Conservation (phyloP, 2,113 vertebrate species). For the Protomyctophum bolini region DNA sequence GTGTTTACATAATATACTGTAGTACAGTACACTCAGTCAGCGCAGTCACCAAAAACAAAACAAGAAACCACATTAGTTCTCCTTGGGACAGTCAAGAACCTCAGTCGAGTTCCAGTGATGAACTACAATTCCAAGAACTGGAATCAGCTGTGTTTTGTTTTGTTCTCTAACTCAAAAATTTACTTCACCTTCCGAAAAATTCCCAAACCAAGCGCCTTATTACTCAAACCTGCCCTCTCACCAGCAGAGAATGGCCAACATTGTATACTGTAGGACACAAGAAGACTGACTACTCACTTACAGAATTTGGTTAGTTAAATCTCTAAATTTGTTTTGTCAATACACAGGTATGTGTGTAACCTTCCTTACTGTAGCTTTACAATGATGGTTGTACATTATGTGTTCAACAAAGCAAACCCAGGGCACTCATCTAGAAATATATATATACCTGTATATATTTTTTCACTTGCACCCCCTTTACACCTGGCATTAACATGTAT, state of each 20-base stretch:
- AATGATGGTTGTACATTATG: constrained; percentile 23
- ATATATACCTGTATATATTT: too few species aligned
- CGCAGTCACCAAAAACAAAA: constrained; percentile 14
- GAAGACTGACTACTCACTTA: constrained; percentile 30
- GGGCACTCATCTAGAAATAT: too few species aligned
- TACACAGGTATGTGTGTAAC: constrained; percentile 19
- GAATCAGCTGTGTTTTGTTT: constrained; percentile 2
- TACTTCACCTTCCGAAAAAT: constrained; percentile 1
- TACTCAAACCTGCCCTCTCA: constrained; percentile 45
- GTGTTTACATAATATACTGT: neutral
- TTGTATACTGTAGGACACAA: constrained; percentile 26
- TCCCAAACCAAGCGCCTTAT: constrained; percentile 69
- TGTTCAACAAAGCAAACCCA: constrained; percentile 5
- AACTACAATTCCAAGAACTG: constrained; percentile 13
- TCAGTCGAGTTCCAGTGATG: neutral
- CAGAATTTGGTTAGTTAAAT: constrained; percentile 43
- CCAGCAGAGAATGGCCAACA: constrained; percentile 52
- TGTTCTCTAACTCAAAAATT: neutral
- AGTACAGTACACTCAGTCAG: constrained; percentile 10
- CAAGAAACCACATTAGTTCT: constrained; percentile 29
- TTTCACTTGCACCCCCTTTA: too few species aligned
- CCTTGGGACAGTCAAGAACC: constrained; percentile 3
- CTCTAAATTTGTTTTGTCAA: constrained; percentile 16
- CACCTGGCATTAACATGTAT: too few species aligned
- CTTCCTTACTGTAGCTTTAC: constrained; percentile 48